These are phyloP conservation scores for Sebastes taczanowskii DNA, from an alignment of 2,797 vertebrate species.

Conservation along the genomic window DNA sequence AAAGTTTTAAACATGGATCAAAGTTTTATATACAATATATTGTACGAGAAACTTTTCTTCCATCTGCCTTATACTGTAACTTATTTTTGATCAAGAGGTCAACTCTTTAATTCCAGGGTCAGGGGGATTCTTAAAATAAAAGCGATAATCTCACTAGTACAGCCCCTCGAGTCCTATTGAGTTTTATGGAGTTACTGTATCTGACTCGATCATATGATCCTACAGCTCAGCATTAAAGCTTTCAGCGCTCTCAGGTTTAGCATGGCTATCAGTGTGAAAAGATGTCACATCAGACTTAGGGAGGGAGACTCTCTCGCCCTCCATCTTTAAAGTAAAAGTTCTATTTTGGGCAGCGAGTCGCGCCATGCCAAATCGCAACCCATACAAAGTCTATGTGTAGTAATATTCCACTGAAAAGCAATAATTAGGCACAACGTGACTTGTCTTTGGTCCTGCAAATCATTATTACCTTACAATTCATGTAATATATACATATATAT, in stretches of 20 bases:
- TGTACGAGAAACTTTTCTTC: neutral
- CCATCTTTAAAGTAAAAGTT: constrained; percentile 15
- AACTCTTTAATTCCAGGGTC: neutral
- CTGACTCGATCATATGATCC: constrained; percentile 34
- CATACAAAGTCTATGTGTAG: neutral
- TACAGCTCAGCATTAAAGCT: constrained; percentile 19
- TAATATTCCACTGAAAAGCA: neutral
- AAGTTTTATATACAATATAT: neutral
- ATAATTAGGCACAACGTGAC: neutral
- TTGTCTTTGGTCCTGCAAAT: neutral
- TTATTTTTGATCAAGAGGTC: constrained; percentile 13
- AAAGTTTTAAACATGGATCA: neutral
- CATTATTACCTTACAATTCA: neutral
- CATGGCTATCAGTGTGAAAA: constrained; percentile 21
- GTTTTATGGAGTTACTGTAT: constrained; percentile 33
- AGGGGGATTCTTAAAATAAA: constrained; percentile 39
- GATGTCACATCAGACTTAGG: constrained; percentile 1
- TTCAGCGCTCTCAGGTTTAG: constrained; percentile 17
- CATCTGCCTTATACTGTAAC: neutral
- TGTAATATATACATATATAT: neutral
- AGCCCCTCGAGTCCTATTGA: constrained; percentile 15
- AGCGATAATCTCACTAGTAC: constrained; percentile 19
- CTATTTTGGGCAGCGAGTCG: constrained; percentile 15
- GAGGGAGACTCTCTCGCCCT: neutral
- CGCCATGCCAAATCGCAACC: neutral